Base-by-base conservation (phyloP, 1,140 invertebrate genomes). In the Saccostrea echinata region DNA sequence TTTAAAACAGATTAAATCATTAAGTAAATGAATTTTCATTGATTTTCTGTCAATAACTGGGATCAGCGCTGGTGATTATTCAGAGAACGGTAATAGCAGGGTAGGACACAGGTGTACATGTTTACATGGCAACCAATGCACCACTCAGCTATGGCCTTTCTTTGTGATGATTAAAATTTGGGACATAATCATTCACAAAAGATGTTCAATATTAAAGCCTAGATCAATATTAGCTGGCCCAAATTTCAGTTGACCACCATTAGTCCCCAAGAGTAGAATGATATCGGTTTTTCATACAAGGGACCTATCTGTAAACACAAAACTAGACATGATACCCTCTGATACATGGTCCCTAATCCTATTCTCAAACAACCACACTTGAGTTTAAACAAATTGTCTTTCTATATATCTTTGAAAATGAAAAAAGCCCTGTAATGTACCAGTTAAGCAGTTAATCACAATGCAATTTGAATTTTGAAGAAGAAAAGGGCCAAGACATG, bases 1-100 rank as follows among this genome's bases (percentile, higher is more conserved):
- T 76, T 76, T 76, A 30, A 76, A 76, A 76, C 68, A 76, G 68
- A 76, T 76, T 76, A 30, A 30, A 27, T 76, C 68, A 76, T 30
- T 76, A 76, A 76, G 27, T 76, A 76, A 76, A 76, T 76, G 68
- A 76, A 76, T 30, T 76, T 76, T 76, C 27, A 76, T 76, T 76
- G 68, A 76, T 76, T 76, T 76, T 30, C 24, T 76, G 27, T 76
- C 68, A 12, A 76, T 76, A 76, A 16, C 6, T 18, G 30, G 68
- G 27, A 76, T 76, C 27, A 30, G 68, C 6, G 3, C 27, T 76
- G 68, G 30, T 76, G 68, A 76, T 30, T 30, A 30, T 76, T 76
- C 24, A 33, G 24, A 76, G 68, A 27, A 27, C 27, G 30, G 30
- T 33, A 76, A 76, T 30, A 27, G 24, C 30, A 4, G 27, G 68